Evolutionary conservation across 2,888 invertebrate genomes (phyloP).

Genomic region (Bembecia ichneumoniformis): DNA sequence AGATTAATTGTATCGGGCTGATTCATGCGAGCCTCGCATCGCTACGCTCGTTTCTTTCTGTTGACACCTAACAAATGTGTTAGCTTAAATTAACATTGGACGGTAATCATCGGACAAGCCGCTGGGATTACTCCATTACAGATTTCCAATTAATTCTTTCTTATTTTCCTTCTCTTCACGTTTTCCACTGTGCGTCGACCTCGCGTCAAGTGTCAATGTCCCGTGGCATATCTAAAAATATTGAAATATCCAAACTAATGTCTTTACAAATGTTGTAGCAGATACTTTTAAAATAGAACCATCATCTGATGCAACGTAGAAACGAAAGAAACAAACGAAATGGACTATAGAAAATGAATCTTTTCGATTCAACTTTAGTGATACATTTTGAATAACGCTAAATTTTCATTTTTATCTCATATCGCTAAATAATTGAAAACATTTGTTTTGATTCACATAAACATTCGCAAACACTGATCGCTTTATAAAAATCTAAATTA

Average conservation of each 20-base stretch:
- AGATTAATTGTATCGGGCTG: conserved; percentile 70
- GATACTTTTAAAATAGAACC: not conserved
- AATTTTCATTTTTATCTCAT: not conserved
- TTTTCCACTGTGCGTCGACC: not conserved
- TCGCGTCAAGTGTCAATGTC: conserved; percentile 4
- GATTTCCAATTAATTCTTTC: not conserved
- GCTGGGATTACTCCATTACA: not conserved
- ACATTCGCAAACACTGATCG: too few species aligned
- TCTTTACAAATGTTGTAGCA: conserved; percentile 3
- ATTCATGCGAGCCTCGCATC: conserved; percentile 55
- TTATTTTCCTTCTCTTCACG: not conserved
- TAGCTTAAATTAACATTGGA: conserved; percentile 48
- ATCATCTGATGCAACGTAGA: too few species aligned
- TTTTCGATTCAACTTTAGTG: too few species aligned
- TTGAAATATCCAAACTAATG: conserved; percentile 1
- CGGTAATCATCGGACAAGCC: conserved; percentile 9
- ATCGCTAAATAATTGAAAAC: too few species aligned
- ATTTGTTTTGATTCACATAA: too few species aligned
- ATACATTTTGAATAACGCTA: too few species aligned
- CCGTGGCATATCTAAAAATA: conserved; percentile 6
- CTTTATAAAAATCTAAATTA: too few species aligned
- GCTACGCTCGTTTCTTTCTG: conserved; percentile 32
- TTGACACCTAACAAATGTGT: conserved; percentile 60
- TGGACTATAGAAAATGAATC: too few species aligned
- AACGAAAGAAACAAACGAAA: too few species aligned